phyloP scores from a whole-genome alignment of 1,140 invertebrate species.

The Zaprionus gabonicus region DNA sequence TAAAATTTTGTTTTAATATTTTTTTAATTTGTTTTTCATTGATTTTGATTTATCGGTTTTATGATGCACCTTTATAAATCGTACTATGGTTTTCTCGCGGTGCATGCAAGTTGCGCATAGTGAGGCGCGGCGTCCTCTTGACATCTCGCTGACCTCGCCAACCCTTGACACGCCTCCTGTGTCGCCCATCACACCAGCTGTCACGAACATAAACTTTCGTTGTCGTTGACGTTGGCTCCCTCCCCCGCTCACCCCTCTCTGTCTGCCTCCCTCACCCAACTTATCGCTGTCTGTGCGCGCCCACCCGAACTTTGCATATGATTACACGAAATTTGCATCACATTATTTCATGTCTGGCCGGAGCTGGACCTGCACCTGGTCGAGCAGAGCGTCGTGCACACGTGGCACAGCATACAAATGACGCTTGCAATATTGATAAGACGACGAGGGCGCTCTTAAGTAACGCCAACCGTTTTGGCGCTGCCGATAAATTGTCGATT shows the following conservation, averaged over 20 bases:
- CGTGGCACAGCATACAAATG: slow-evolving; percentile 75
- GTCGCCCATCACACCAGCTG: slow-evolving; percentile 45
- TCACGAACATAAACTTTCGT: slow-evolving; percentile 65
- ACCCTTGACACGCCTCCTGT: slow-evolving; percentile 59
- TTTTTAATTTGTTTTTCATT: too few relatives aligned
- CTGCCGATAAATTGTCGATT: slow-evolving; percentile 35
- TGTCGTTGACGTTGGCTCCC: slow-evolving; percentile 24
- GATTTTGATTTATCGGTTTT: too few relatives aligned
- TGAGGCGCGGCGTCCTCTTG: slow-evolving; percentile 40
- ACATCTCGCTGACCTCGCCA: slow-evolving; percentile 70
- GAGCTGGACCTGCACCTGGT: not conserved
- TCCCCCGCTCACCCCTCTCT: not conserved
- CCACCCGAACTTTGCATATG: slow-evolving; percentile 71
- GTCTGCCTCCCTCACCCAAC: not conserved
- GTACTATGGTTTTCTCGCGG: slow-evolving; percentile 9
- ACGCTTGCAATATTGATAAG: slow-evolving; percentile 73
- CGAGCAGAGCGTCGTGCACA: slow-evolving; percentile 39
- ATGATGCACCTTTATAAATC: not conserved
- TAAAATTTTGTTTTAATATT: not conserved
- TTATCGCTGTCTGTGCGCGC: slow-evolving; percentile 35
- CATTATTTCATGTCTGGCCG: slow-evolving; percentile 69
- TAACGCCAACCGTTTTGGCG: slow-evolving; percentile 38
- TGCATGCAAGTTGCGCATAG: slow-evolving; percentile 11
- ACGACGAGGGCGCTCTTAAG: slow-evolving; percentile 30
- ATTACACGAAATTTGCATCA: slow-evolving; percentile 78